Evolutionary conservation across 2,888 invertebrate genomes (phyloP), one percentile per base, ranked within the genome.

Genomic region (Ashinkailepas kermadecensis): DNA sequence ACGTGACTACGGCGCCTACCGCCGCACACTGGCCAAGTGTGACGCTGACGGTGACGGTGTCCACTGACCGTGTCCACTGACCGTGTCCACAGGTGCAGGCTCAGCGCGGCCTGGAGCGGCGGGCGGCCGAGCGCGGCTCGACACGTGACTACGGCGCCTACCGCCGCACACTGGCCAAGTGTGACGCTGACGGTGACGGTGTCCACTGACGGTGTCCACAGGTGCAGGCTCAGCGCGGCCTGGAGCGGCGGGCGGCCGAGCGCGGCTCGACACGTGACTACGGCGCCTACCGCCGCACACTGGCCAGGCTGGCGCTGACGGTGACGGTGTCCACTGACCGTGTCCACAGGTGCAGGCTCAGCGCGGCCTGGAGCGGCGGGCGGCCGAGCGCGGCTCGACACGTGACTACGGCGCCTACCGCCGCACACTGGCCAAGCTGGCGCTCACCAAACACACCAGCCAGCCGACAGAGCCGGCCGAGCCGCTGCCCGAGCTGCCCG

Each of bases 351-450:
- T 70, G 39, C 70, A 70, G 70, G 13, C 70, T 1, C 70, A 70
- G 70, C 70, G 70, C 70, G 13, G 70, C 39, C 39, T 70, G 70
- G 70, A 70, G 12, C 25, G 70, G 25, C 70, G 15, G 1, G 4
- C 70, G 39, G 23, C 13, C 10, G 70, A 15, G 12, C 39, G 15
- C 39, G 39, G 6, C 39, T n/a, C 70, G 21, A 39, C 13, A 3
- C 70, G 65, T 8, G 70, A 70, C 39, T 70, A 70, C 12, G 70
- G 70, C 12, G 70, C 70, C 21, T 70, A 70, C 70, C 70, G 70
- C 15, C 11, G 70, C 6, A 70, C 70, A 0, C 70, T 70, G 0
- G 13, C 23, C 25, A 25, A 39, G 39, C 39, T 70, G 70, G 39
- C 70, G 39, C 70, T 6, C 25, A 15, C 12, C 70, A 10, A 39